These are phyloP conservation scores for Brachyalestes nurse DNA, from an alignment of 2,797 vertebrate genomes.

Conservation along the genomic window DNA sequence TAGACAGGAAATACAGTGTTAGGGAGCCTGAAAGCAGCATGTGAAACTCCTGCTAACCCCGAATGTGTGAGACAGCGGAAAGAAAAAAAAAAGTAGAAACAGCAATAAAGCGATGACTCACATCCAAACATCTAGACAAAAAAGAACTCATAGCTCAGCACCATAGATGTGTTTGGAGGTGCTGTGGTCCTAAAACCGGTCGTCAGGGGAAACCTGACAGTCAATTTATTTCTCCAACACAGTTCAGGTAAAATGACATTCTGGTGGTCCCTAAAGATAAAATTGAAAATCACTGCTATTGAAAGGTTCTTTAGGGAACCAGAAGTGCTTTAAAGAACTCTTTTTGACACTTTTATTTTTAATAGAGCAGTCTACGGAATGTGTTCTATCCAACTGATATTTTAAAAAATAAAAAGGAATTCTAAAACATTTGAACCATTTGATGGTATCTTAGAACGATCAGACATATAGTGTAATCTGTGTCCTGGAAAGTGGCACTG, in stretches of 20 bases:
- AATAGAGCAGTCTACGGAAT: no score
- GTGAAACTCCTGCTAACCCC: slow-evolving; percentile 11
- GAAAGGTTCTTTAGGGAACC: neutral
- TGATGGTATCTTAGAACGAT: neutral
- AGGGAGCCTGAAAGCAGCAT: slow-evolving; percentile 15
- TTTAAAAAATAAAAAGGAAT: no score
- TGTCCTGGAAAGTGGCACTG: neutral
- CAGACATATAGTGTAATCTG: neutral
- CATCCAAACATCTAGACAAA: neutral
- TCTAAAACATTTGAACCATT: no score
- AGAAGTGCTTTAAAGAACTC: neutral
- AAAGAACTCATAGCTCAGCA: neutral
- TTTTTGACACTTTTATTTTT: neutral
- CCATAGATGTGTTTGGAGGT: neutral
- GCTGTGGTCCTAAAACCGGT: no score
- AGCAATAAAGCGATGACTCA: slow-evolving; percentile 13
- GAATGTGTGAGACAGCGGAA: slow-evolving; percentile 29
- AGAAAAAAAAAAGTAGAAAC: neutral
- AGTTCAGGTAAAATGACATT: no score
- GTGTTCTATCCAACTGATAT: slow-evolving; percentile 17
- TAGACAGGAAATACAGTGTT: slow-evolving; percentile 61
- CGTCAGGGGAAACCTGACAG: no score
- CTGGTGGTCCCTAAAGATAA: no score
- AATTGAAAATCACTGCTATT: no score
- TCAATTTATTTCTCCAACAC: no score